These are phyloP conservation scores for Stegana nigrithorax DNA, from an alignment of 2,888 invertebrate genomes.

Conservation along the genomic window DNA sequence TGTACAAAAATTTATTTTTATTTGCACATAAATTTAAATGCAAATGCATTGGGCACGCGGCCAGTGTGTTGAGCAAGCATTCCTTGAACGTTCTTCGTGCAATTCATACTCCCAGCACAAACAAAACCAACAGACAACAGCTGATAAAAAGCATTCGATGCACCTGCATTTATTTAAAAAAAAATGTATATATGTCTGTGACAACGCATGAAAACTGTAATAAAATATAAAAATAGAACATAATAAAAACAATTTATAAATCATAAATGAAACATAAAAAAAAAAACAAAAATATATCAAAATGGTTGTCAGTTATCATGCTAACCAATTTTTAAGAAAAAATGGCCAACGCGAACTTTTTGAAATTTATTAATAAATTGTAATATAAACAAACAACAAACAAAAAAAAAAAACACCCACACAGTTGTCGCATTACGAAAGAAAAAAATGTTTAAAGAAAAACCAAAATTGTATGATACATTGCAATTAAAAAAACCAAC, in stretches of 20 bases:
- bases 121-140: not conserved
- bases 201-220: conserved; percentile 1
- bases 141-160: not conserved
- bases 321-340: no score
- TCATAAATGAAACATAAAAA: conserved; percentile 11
- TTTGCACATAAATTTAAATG: conserved; percentile 22
- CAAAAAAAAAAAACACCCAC: no score
- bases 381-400: conserved; percentile 3
- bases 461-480: no score
- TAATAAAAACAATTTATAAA: no score
- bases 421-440: no score
- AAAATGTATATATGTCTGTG: conserved; percentile 33
- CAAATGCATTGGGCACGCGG: conserved; percentile 14
- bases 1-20: conserved; percentile 13
- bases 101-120: not conserved
- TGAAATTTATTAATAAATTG: no score
- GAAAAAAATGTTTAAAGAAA: no score
- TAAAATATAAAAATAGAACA: not conserved
- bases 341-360: no score
- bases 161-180: no score
- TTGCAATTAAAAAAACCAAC: no score
- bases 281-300: conserved; percentile 27
- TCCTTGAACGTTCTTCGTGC: not conserved
- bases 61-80: not conserved
- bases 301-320: no score